phyloP scores from a whole-genome alignment of 2,113 vertebrate species.

The Choloepus hoffmanni region DNA sequence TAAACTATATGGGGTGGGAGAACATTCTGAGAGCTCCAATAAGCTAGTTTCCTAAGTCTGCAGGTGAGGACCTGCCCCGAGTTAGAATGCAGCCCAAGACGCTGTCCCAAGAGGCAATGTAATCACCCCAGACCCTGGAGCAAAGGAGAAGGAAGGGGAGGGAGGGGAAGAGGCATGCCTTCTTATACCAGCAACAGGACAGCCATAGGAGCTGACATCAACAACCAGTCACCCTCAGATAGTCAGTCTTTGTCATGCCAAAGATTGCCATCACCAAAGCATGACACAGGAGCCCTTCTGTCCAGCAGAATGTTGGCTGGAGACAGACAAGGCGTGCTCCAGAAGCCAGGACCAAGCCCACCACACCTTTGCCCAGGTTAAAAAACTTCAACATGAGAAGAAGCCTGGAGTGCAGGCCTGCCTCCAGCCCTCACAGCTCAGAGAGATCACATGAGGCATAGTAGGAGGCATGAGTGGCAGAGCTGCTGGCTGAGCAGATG shows the following conservation, averaged over 20 bases:
- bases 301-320: not conserved
- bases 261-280: not conserved
- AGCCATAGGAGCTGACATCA: not conserved
- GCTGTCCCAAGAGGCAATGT: accelerated
- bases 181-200: not conserved
- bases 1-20: not conserved
- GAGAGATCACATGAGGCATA: not conserved
- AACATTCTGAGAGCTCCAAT: not conserved
- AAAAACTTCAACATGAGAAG: not conserved
- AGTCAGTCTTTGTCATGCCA: not conserved
- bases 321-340: not conserved
- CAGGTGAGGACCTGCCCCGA: not conserved
- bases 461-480: not conserved
- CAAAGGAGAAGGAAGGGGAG: not conserved
- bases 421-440: not conserved
- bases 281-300: not conserved
- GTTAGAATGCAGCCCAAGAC: not conserved
- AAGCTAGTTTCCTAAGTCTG: not conserved
- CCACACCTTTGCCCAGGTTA: no score
- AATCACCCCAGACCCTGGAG: not conserved
- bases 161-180: not conserved
- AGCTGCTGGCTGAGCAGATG: not conserved
- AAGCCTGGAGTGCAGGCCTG: accelerated
- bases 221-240: not conserved
- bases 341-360: not conserved